Percentiles rank a stretch among this genome's conserved stretches.
Evolutionary conservation across 2,888 invertebrate genomes (phyloP).

Genomic region (Dynastes maya): DNA sequence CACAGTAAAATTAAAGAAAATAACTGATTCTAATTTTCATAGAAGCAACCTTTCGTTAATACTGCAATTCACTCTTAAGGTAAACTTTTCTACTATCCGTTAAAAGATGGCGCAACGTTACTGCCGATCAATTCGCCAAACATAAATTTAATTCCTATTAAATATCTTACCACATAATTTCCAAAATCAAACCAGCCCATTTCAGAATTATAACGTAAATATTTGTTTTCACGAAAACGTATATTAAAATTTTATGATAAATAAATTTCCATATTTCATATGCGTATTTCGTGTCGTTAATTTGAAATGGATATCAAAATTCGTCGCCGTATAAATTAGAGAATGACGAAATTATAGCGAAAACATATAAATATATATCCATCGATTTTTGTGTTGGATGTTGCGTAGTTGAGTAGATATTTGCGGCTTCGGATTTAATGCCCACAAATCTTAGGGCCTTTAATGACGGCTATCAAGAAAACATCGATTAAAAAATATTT

Average conservation of each 20-base stretch:
- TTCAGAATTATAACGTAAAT: constrained; percentile 28
- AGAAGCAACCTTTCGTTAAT: too few relatives aligned
- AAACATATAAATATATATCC: constrained; percentile 4
- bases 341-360: constrained; percentile 16
- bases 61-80: too few relatives aligned
- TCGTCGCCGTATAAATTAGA: constrained; percentile 3
- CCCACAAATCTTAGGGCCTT: constrained; percentile 29
- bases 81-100: background rate
- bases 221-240: constrained; percentile 21
- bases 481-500: constrained; percentile 21
- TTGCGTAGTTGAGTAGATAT: background rate
- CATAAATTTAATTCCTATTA: constrained; percentile 13
- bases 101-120: background rate
- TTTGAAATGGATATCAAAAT: constrained; percentile 16
- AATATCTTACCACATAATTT: background rate
- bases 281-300: background rate
- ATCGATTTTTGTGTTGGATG: background rate
- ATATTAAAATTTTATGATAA: constrained; percentile 39
- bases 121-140: too few relatives aligned
- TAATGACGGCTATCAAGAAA: constrained; percentile 24
- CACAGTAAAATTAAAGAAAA: too few relatives aligned
- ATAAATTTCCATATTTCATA: constrained; percentile 21
- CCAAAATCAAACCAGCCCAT: background rate
- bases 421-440: constrained; percentile 28
- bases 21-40: too few relatives aligned